Conservation (phyloP, 2,888 invertebrate genomes). For the Acleris holmiana region DNA sequence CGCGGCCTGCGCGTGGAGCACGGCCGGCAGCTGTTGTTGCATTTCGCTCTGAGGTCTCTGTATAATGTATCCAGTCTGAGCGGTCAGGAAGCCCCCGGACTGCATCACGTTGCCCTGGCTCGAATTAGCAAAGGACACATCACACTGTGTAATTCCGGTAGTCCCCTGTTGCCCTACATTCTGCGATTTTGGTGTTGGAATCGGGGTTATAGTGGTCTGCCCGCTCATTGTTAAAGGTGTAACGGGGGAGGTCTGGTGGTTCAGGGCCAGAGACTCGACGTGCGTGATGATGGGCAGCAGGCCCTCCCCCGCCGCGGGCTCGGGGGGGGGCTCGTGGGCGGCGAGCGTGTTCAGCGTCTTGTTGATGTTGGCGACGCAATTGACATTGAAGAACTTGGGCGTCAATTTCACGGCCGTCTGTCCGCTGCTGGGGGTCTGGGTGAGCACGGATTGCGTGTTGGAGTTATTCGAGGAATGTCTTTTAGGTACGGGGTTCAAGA, state of each 20-base stretch:
- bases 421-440: too few species aligned
- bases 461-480: too few species aligned
- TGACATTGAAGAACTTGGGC: conserved; percentile 7
- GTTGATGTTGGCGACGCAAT: conserved; percentile 24
- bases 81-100: background rate
- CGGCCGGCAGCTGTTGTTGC: background rate
- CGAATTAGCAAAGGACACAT: too few species aligned
- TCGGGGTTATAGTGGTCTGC: too few species aligned
- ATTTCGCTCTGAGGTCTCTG: background rate
- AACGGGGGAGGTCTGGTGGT: background rate
- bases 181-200: too few species aligned
- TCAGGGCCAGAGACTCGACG: background rate
- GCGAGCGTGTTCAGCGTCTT: background rate
- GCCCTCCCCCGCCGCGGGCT: background rate
- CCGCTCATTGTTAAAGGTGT: too few species aligned
- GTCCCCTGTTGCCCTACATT: too few species aligned
- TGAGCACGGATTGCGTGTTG: too few species aligned
- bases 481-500: too few species aligned
- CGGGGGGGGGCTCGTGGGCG: background rate
- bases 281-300: background rate
- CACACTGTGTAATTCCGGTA: too few species aligned
- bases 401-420: background rate
- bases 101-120: background rate
- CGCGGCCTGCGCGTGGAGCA: too few species aligned
- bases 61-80: background rate